Evolutionary conservation across 2,888 invertebrate genomes (phyloP), one percentile per base, ranked within the genome.

Genomic region (Dasypogon diadema): DNA sequence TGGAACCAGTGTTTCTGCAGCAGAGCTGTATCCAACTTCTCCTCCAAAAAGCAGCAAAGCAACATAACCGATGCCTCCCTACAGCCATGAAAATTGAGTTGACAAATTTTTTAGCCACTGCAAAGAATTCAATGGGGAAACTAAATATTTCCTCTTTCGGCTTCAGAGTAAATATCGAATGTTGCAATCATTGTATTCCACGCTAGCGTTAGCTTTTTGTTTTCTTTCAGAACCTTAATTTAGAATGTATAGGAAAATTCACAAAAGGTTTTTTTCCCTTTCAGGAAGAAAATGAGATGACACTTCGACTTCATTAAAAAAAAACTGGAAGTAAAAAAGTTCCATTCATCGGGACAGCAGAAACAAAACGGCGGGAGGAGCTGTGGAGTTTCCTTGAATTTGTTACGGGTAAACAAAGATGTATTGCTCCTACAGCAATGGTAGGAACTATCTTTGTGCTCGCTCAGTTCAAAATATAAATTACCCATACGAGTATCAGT

Each of bases 391-490:
- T n/a, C 42, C 14, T 37, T n/a, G n/a, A 26, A 37, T 14, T 22
- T 34, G 22, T 56, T 18, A 34, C 8, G 42, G 42, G 55, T 37
- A 16, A 63, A 46, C 48, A 74, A 74, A 74, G 14, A 74, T 74
- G 74, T 63, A 74, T 63, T 74, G 74, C 58, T 63, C 60, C 2
- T 74, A 63, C 14, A 37, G 51, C 60, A 63, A 74, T 74, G 63
- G 51, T 22, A 60, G 63, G 34, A n/a, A 63, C 34, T 37, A 74
- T 48, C 30, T 16, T 74, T 74, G 74, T 60, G 46, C 74, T 63
- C 74, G 63, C 63, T 74, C 74, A 34, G 74, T 74, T 60, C 74
- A 74, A 74, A 74, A 74, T 51, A 26, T 74, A 63, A 74, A 74
- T 34, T 34, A 74, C 30, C 60, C 60, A 5, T 63, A 63, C 51